Percentiles rank a stretch among this genome's conserved stretches.
Evolutionary conservation across 1,140 invertebrate genomes (phyloP).

Genomic region (Heliconius himera): DNA sequence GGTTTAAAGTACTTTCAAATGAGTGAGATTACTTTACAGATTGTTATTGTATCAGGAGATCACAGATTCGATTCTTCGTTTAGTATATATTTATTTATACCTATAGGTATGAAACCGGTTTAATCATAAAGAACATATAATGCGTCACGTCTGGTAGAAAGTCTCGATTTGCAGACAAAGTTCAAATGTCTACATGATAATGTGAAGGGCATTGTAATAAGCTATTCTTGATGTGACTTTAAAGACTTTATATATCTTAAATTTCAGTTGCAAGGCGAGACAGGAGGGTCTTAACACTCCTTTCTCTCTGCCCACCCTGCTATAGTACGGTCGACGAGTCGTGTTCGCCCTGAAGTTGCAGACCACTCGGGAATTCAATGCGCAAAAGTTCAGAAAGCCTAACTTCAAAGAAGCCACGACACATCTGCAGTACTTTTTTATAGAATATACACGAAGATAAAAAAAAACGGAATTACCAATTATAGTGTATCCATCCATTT

Average conservation of each 20-base stretch:
- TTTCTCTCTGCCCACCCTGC: not conserved
- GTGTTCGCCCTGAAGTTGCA: too few species aligned
- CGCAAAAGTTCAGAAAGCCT: too few species aligned
- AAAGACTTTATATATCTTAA: not conserved
- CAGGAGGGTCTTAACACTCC: not conserved
- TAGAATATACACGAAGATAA: not conserved
- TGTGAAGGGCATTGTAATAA: not conserved
- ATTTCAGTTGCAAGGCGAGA: not conserved
- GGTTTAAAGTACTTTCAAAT: not conserved
- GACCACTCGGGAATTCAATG: too few species aligned
- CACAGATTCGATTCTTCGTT: not conserved
- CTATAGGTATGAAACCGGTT: not conserved
- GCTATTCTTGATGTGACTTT: not conserved
- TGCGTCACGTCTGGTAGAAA: not conserved
- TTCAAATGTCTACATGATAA: not conserved
- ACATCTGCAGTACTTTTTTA: too few species aligned
- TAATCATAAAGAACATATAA: not conserved
- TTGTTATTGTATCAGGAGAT: not conserved
- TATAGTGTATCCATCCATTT: slow-evolving; percentile 60
- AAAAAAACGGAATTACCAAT: slow-evolving; percentile 51
- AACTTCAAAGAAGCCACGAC: too few species aligned
- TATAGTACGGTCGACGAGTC: too few species aligned
- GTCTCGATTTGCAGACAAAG: not conserved
- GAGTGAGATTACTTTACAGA: not conserved
- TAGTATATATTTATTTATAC: not conserved